These are phyloP conservation scores for Noctilio leporinus DNA, from an alignment of 2,113 vertebrate genomes.

Conservation along the genomic window DNA sequence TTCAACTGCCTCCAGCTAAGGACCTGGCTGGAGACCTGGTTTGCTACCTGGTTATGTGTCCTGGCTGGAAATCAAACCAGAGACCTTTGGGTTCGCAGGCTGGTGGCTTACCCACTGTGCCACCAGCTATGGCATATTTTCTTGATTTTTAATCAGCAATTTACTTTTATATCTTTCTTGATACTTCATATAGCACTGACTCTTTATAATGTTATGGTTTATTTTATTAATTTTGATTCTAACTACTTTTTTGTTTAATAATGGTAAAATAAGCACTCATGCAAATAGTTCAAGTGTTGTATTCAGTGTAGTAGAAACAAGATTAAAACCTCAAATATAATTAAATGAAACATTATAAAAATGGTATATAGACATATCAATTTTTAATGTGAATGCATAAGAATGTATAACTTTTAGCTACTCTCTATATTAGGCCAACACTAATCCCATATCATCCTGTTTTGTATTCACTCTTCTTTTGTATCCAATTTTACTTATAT, in stretches of 20 bases:
- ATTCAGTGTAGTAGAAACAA: background rate
- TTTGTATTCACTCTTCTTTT: background rate
- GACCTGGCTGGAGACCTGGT: too few relatives aligned
- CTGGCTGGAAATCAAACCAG: too few relatives aligned
- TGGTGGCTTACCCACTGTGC: too few relatives aligned
- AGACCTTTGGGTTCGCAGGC: too few relatives aligned
- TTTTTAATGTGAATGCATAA: background rate
- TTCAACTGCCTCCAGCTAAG: too few relatives aligned
- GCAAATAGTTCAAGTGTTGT: background rate
- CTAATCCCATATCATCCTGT: background rate
- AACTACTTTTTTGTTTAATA: background rate
- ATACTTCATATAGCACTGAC: background rate
- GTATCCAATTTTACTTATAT: background rate
- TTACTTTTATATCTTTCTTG: background rate
- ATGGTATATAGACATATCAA: background rate
- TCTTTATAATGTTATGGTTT: background rate
- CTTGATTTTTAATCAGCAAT: background rate
- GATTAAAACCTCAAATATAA: background rate
- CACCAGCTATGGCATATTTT: too few relatives aligned
- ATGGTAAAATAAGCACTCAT: background rate
- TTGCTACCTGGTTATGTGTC: too few relatives aligned
- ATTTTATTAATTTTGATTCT: slow-evolving; percentile 4
- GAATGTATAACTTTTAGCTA: background rate
- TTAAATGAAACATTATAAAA: background rate
- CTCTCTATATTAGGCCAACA: background rate